phyloP scores from a whole-genome alignment of 2,113 vertebrate genomes.

The Takifugu bimaculatus region DNA sequence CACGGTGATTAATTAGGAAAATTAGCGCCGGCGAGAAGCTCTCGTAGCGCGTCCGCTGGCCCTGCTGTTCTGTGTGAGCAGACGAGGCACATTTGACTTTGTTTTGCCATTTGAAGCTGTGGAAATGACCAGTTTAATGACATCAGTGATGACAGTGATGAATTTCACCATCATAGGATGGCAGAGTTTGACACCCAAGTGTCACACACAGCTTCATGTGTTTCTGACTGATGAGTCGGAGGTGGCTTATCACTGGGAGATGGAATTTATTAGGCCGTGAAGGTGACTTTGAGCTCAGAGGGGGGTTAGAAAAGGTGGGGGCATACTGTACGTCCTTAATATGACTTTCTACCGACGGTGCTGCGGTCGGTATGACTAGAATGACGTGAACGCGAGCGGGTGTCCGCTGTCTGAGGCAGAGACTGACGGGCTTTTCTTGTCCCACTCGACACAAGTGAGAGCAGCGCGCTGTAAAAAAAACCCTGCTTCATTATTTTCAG shows the following conservation, averaged over 20 bases:
- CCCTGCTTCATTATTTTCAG: slow-evolving; percentile 60
- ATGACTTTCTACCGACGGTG: slow-evolving; percentile 4
- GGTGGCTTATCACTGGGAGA: slow-evolving; percentile 24
- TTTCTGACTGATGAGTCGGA: slow-evolving; percentile 50
- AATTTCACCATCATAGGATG: slow-evolving; percentile 45
- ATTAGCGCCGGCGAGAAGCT: slow-evolving; percentile 39
- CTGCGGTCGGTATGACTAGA: neutral
- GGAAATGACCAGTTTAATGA: slow-evolving; percentile 40
- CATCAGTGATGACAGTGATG: slow-evolving; percentile 50
- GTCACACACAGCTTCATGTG: slow-evolving; percentile 43
- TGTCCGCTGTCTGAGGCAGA: slow-evolving; percentile 13
- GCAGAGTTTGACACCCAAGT: slow-evolving; percentile 41
- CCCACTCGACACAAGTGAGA: slow-evolving; percentile 39
- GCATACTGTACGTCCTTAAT: neutral
- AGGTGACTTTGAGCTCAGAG: slow-evolving; percentile 43
- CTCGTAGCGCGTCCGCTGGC: slow-evolving; percentile 6
- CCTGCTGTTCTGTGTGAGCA: slow-evolving; percentile 26
- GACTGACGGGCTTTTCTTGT: slow-evolving; percentile 32
- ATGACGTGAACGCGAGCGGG: slow-evolving; percentile 21
- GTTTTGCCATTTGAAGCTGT: slow-evolving; percentile 41
- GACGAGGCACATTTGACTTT: slow-evolving; percentile 31
- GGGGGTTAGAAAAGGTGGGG: neutral
- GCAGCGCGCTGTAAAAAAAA: slow-evolving; percentile 49
- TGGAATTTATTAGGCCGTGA: slow-evolving; percentile 46
- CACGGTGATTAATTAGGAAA: slow-evolving; percentile 59